These are phyloP conservation scores for Herminia tarsipennalis DNA, from an alignment of 2,888 invertebrate species.

Conservation along the genomic window DNA sequence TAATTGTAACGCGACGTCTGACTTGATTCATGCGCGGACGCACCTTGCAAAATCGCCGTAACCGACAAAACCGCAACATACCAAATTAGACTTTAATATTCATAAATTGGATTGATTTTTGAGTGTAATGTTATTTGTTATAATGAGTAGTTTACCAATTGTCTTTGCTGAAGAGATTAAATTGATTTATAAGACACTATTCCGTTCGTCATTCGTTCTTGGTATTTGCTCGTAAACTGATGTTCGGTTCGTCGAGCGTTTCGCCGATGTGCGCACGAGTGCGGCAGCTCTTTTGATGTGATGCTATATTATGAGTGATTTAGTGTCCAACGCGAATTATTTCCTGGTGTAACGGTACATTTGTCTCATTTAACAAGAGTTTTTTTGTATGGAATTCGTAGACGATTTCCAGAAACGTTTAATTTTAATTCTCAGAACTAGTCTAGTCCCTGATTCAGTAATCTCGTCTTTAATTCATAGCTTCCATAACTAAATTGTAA, in stretches of 20 bases:
- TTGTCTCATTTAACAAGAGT: slow-evolving; percentile 10
- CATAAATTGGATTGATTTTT: slow-evolving; percentile 17
- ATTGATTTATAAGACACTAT: slow-evolving; percentile 77
- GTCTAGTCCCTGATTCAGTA: too few relatives aligned
- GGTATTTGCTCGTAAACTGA: slow-evolving; percentile 70
- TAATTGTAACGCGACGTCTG: slow-evolving; percentile 55
- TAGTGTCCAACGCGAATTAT: slow-evolving; percentile 51
- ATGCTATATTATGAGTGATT: slow-evolving; percentile 68
- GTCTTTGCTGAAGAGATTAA: slow-evolving; percentile 75
- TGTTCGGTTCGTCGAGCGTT: slow-evolving; percentile 52
- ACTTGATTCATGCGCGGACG: slow-evolving; percentile 69
- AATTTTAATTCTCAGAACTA: slow-evolving; percentile 2
- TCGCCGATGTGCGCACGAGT: slow-evolving; percentile 50
- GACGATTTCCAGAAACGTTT: neutral
- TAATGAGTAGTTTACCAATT: slow-evolving; percentile 61
- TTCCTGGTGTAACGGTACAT: slow-evolving; percentile 53
- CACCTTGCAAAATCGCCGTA: slow-evolving; percentile 48
- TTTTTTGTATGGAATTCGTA: slow-evolving; percentile 3
- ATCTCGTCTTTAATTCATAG: too few relatives aligned
- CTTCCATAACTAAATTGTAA: neutral
- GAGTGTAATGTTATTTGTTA: slow-evolving; percentile 13
- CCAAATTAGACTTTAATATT: slow-evolving; percentile 29
- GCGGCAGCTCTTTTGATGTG: slow-evolving; percentile 68
- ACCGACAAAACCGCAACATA: slow-evolving; percentile 15
- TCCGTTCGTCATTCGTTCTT: slow-evolving; percentile 70